phyloP scores from a whole-genome alignment of 2,797 vertebrate species.

The Takifugu rubripes region DNA sequence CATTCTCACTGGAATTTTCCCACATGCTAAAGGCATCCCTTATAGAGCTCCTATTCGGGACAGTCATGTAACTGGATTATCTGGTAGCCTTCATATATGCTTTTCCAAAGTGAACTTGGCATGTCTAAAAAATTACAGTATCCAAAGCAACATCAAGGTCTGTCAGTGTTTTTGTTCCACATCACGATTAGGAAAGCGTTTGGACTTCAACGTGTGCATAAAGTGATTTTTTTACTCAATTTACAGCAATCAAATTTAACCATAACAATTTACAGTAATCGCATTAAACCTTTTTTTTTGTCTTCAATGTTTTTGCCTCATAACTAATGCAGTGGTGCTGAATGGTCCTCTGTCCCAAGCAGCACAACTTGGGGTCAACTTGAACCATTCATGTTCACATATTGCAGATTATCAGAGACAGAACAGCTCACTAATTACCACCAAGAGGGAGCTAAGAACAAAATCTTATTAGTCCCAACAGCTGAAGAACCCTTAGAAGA shows the following conservation, averaged over 20 bases:
- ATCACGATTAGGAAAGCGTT: no score
- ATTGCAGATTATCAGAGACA: neutral
- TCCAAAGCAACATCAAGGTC: no score
- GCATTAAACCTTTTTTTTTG: neutral
- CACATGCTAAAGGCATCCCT: no score
- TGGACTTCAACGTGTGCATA: no score
- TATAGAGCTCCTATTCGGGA: no score
- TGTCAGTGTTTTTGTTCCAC: no score
- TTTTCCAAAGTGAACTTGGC: no score
- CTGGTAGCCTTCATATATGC: no score
- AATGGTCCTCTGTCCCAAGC: neutral
- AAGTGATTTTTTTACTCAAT: no score
- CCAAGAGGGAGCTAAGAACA: conserved; percentile 12
- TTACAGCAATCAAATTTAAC: neutral
- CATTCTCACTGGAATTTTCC: no score
- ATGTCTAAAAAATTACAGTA: no score
- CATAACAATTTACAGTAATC: neutral
- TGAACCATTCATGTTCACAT: conserved; percentile 21
- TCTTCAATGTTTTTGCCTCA: neutral
- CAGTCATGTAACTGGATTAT: no score
- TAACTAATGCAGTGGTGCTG: neutral
- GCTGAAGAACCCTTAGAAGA: conserved; percentile 2
- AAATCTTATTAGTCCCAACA: conserved; percentile 6
- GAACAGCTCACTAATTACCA: conserved; percentile 24
- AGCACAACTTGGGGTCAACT: conserved; percentile 3